phyloP scores from a whole-genome alignment of 2,797 vertebrate species.

The Malacoctenus gilli region DNA sequence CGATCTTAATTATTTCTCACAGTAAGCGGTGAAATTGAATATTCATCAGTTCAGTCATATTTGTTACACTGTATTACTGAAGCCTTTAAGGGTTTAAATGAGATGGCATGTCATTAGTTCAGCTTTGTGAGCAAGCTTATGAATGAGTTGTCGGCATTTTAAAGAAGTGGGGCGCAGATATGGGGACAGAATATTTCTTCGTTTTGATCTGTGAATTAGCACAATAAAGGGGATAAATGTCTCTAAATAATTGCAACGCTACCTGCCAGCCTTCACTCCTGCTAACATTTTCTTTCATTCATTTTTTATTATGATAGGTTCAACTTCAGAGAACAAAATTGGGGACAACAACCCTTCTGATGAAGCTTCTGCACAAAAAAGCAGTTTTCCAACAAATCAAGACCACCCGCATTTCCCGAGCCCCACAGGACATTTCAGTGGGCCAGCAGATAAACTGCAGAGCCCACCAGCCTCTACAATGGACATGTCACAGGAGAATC shows the following conservation, averaged over 20 bases:
- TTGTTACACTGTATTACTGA: slow-evolving; percentile 17
- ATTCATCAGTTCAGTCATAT: slow-evolving; percentile 50
- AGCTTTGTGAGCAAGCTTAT: slow-evolving; percentile 12
- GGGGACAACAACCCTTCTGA: slow-evolving; percentile 31
- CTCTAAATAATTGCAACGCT: too few species aligned
- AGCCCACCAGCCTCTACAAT: slow-evolving; percentile 39
- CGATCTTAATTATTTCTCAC: slow-evolving; percentile 53
- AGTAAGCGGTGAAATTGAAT: slow-evolving; percentile 56
- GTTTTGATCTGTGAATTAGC: too few species aligned
- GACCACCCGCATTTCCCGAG: slow-evolving; percentile 44
- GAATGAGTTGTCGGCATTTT: slow-evolving; percentile 6
- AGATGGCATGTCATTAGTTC: slow-evolving; percentile 2
- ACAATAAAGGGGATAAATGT: too few species aligned
- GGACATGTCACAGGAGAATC: slow-evolving; percentile 34
- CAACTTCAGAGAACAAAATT: slow-evolving; percentile 41
- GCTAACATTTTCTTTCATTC: slow-evolving; percentile 7
- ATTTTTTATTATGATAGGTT: slow-evolving; percentile 64
- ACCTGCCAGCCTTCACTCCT: background rate
- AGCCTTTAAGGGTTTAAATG: slow-evolving; percentile 28
- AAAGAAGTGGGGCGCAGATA: too few species aligned
- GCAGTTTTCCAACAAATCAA: slow-evolving; percentile 28
- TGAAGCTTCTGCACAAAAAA: slow-evolving; percentile 52
- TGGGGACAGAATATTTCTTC: too few species aligned
- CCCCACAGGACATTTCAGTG: slow-evolving; percentile 40
- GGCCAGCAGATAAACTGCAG: slow-evolving; percentile 38